phyloP scores from a whole-genome alignment of 2,888 invertebrate genomes.

The Seladonia tumulorum region DNA sequence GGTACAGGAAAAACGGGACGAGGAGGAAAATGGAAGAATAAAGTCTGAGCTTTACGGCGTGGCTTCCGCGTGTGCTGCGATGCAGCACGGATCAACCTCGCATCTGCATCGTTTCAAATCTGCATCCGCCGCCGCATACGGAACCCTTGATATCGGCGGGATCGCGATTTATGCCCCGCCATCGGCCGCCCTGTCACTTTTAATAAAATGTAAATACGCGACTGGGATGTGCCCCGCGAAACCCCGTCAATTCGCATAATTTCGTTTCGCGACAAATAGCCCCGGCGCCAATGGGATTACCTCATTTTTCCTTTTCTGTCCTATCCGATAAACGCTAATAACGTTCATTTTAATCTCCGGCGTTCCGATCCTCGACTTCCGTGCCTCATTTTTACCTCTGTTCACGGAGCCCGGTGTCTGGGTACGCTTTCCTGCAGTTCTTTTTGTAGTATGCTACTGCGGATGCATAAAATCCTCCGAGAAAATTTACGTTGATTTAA shows the following conservation, averaged over 20 bases:
- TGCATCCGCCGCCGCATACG: constrained; percentile 50
- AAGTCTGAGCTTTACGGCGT: constrained; percentile 62
- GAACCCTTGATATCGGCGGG: constrained; percentile 64
- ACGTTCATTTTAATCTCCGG: constrained; percentile 30
- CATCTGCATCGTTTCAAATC: constrained; percentile 53
- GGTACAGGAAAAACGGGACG: constrained; percentile 16
- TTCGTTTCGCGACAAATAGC: constrained; percentile 36
- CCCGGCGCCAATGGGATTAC: not conserved
- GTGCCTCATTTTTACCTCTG: not conserved
- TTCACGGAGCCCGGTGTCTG: not conserved
- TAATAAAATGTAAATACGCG: constrained; percentile 74
- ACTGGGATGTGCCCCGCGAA: constrained; percentile 39
- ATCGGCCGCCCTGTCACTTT: constrained; percentile 60
- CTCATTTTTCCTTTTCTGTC: not conserved
- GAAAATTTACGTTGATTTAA: not conserved
- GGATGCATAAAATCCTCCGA: not conserved
- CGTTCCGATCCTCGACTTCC: not conserved
- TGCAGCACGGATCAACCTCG: constrained; percentile 52
- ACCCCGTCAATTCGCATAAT: constrained; percentile 61
- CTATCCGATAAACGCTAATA: constrained; percentile 41
- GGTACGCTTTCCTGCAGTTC: not conserved
- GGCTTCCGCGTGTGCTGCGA: constrained; percentile 37
- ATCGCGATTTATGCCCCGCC: constrained; percentile 67
- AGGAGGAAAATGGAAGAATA: constrained; percentile 57
- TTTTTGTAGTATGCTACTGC: not conserved